These are phyloP conservation scores for Euwallacea fornicatus DNA, from an alignment of 1,140 invertebrate genomes.

Conservation along the genomic window DNA sequence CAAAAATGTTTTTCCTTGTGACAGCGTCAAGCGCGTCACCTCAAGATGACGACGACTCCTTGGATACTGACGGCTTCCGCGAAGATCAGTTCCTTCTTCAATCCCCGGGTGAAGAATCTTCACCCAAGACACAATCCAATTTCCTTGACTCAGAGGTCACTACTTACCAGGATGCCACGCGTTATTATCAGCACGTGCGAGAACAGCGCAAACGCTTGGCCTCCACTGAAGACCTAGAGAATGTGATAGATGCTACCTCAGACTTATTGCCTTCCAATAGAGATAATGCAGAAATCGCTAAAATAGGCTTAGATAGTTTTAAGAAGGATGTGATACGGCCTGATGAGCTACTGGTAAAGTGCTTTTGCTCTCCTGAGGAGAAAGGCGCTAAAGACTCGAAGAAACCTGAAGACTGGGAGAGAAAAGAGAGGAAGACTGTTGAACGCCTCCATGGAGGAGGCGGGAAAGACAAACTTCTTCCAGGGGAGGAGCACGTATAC, in stretches of 20 bases:
- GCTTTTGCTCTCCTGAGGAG: constrained; percentile 53
- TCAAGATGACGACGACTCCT: constrained; percentile 58
- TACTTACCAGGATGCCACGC: constrained; percentile 46
- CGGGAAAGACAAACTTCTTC: constrained; percentile 49
- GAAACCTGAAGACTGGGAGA: constrained; percentile 53
- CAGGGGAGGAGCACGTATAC: constrained; percentile 39
- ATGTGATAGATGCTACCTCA: constrained; percentile 39
- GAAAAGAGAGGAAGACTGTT: constrained; percentile 52
- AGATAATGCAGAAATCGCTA: constrained; percentile 43
- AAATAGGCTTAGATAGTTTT: constrained; percentile 45
- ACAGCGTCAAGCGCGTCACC: constrained; percentile 54
- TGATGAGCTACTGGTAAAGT: constrained; percentile 43
- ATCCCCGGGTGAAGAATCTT: constrained; percentile 46
- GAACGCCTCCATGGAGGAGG: constrained; percentile 54
- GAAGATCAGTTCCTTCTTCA: constrained; percentile 55
- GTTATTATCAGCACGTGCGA: constrained; percentile 50
- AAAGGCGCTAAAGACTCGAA: constrained; percentile 56
- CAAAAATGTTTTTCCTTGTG: constrained; percentile 43
- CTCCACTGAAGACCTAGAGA: constrained; percentile 52
- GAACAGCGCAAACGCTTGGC: constrained; percentile 50
- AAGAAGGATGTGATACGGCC: constrained; percentile 46
- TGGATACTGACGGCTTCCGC: constrained; percentile 58
- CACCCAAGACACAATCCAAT: constrained; percentile 19
- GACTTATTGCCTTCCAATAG: constrained; percentile 40
- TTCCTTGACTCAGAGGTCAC: constrained; percentile 47